Conservation (phyloP, 2,797 vertebrate genomes). For the Bufotes viridis region DNA sequence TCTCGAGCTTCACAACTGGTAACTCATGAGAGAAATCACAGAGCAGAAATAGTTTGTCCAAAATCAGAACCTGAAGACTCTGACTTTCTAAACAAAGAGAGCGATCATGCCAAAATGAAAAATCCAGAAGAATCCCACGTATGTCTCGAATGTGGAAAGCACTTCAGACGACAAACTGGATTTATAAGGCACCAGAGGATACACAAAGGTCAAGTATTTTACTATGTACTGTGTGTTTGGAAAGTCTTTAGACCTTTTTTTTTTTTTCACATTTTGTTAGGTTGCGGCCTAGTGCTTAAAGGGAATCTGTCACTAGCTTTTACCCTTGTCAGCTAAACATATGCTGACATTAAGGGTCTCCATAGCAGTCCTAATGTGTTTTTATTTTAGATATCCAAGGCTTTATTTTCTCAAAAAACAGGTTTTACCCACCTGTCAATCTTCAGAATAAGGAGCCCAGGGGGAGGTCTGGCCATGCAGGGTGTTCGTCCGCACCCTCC, state of each 20-base stretch:
- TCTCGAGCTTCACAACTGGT: conserved; percentile 32
- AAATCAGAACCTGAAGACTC: background rate
- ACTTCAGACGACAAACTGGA: background rate
- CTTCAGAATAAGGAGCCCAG: too few relatives aligned
- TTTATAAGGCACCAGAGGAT: conserved; percentile 20
- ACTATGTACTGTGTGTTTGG: background rate
- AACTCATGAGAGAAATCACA: conserved; percentile 23
- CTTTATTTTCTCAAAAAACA: too few relatives aligned
- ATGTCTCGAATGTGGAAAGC: conserved; percentile 34
- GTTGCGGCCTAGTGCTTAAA: too few relatives aligned
- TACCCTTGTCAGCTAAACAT: too few relatives aligned
- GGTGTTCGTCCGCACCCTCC: too few relatives aligned
- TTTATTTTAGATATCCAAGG: too few relatives aligned
- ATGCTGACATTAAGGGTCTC: too few relatives aligned
- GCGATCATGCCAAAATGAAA: background rate
- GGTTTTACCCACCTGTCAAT: too few relatives aligned
- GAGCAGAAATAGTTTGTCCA: background rate
- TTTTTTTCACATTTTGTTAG: too few relatives aligned
- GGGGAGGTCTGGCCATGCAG: too few relatives aligned
- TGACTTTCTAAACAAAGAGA: background rate
- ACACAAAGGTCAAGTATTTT: conserved; percentile 38
- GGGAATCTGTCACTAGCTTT: too few relatives aligned
- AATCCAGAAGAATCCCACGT: background rate
- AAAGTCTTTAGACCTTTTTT: background rate
- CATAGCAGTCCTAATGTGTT: too few relatives aligned